Conservation (phyloP, 2,797 vertebrate species). For the Labeo calbasu region DNA sequence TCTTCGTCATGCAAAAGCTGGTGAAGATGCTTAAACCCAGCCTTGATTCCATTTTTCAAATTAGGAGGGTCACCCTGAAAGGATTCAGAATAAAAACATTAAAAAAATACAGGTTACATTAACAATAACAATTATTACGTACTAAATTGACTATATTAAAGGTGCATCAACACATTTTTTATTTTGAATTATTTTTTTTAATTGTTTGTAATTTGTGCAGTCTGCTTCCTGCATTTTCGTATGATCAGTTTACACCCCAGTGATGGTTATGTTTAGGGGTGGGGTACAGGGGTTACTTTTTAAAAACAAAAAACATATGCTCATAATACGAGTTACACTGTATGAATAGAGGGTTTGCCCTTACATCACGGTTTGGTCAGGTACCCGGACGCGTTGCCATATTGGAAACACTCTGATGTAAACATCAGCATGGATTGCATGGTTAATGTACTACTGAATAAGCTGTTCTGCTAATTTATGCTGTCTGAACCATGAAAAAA, state of each 20-base stretch:
- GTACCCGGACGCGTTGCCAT: no score
- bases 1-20: slow-evolving; percentile 38
- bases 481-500: no score
- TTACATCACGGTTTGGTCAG: no score
- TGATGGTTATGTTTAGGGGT: background rate
- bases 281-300: no score
- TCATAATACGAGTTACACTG: no score
- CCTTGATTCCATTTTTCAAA: slow-evolving; percentile 18
- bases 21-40: slow-evolving; percentile 24
- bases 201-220: background rate
- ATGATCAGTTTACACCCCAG: background rate
- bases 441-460: no score
- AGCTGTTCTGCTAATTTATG: no score
- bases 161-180: background rate
- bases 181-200: no score
- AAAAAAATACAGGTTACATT: background rate
- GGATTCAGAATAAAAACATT: background rate
- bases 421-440: no score
- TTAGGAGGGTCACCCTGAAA: slow-evolving; percentile 5
- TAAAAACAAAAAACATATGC: no score
- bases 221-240: background rate
- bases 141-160: background rate
- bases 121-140: background rate
- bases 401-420: no score
- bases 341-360: no score